Evolutionary conservation across 2,113 vertebrate species (phyloP).

Genomic region (Pyxicephalus adspersus): DNA sequence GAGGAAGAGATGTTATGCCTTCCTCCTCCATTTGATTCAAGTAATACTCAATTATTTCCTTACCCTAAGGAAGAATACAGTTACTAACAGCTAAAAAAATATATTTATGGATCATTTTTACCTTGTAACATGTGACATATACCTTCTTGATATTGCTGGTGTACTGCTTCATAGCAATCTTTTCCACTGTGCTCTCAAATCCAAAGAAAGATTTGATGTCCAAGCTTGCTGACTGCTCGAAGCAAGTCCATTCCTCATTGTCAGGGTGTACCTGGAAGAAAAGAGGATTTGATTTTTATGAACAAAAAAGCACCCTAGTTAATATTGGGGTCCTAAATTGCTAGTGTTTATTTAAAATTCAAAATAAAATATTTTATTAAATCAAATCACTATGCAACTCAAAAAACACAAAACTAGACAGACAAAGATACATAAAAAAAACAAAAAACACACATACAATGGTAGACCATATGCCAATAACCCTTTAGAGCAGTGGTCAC

Average conservation of each 20-base stretch:
- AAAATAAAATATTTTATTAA: too few species aligned
- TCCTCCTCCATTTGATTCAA: constrained; percentile 87
- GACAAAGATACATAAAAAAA: too few species aligned
- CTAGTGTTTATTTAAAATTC: too few species aligned
- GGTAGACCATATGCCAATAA: too few species aligned
- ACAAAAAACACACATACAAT: too few species aligned
- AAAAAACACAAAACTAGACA: too few species aligned
- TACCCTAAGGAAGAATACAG: constrained; percentile 82
- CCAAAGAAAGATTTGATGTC: constrained; percentile 98
- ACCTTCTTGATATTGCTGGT: constrained; percentile 95
- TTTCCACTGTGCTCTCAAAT: constrained; percentile 95
- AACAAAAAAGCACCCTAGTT: too few species aligned
- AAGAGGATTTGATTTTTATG: neutral
- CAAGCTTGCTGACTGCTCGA: constrained; percentile 92
- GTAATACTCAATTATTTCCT: constrained; percentile 96
- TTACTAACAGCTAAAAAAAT: too few species aligned
- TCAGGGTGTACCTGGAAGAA: constrained; percentile 89
- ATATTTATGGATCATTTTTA: neutral
- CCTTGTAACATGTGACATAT: constrained; percentile 32
- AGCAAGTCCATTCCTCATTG: constrained; percentile 97
- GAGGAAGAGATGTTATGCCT: constrained; percentile 85
- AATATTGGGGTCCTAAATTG: too few species aligned
- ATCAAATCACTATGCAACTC: too few species aligned
- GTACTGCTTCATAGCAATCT: constrained; percentile 96
- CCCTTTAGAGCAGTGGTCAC: too few species aligned